phyloP scores from a whole-genome alignment of 2,888 invertebrate species.

The Dynastes hyllus region DNA sequence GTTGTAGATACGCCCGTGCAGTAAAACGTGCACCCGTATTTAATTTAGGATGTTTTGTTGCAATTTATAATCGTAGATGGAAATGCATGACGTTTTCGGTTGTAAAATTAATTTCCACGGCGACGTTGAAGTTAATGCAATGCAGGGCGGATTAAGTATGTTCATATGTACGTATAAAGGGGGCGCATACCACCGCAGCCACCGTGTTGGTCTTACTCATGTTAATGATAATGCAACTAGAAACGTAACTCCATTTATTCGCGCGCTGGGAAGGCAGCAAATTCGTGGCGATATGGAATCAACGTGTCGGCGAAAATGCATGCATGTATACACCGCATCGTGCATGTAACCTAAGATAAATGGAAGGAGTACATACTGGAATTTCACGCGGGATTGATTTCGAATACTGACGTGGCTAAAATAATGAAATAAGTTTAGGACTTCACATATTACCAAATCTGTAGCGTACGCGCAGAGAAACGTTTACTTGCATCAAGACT shows the following conservation, averaged over 20 bases:
- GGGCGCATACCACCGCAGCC: neutral
- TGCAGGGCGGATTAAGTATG: constrained; percentile 13
- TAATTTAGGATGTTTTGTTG: neutral
- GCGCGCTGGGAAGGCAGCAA: constrained; percentile 1
- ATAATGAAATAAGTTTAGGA: too few relatives aligned
- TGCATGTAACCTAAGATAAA: too few relatives aligned
- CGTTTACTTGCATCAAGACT: too few relatives aligned
- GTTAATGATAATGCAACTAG: constrained; percentile 44
- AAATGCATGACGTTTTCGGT: constrained; percentile 1
- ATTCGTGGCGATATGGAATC: neutral
- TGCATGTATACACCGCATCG: too few relatives aligned
- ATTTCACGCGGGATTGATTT: too few relatives aligned
- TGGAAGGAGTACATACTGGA: too few relatives aligned
- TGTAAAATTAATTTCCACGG: constrained; percentile 20
- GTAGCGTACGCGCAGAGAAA: too few relatives aligned
- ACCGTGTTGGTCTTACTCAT: neutral
- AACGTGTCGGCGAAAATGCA: neutral
- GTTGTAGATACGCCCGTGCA: neutral
- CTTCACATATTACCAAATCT: too few relatives aligned
- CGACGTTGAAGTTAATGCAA: constrained; percentile 22
- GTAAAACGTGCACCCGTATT: neutral
- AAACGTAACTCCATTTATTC: constrained; percentile 36
- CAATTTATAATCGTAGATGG: constrained; percentile 13
- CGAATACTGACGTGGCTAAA: too few relatives aligned
- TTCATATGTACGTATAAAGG: too few relatives aligned